These are phyloP conservation scores for Menidia beryllina DNA, from an alignment of 2,113 vertebrate species.

Conservation along the genomic window DNA sequence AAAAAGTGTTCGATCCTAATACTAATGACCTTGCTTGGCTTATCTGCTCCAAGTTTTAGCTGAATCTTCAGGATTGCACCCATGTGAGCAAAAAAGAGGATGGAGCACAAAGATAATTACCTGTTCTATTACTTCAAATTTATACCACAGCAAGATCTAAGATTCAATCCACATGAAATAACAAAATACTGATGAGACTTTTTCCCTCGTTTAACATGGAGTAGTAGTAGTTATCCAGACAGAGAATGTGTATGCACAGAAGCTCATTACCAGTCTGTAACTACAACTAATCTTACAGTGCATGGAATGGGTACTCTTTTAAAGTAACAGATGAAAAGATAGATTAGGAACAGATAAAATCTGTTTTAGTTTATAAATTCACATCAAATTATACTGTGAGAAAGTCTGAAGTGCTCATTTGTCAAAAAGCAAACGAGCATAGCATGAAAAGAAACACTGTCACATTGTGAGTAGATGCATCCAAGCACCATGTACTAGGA, in stretches of 20 bases:
- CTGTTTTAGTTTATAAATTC: slow-evolving; percentile 7
- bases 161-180: slow-evolving; percentile 48
- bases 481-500: not conserved
- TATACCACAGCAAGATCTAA: slow-evolving; percentile 29
- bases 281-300: slow-evolving; percentile 23
- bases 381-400: not conserved
- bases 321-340: slow-evolving; percentile 48
- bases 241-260: slow-evolving; percentile 42
- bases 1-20: slow-evolving; percentile 41
- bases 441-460: slow-evolving; percentile 11
- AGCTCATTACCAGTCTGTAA: slow-evolving; percentile 43
- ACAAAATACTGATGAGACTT: slow-evolving; percentile 22
- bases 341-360: slow-evolving; percentile 51
- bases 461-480: not conserved
- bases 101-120: slow-evolving; percentile 57
- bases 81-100: slow-evolving; percentile 44
- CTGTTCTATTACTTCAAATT: slow-evolving; percentile 52
- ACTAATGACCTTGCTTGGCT: slow-evolving; percentile 28
- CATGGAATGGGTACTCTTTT: slow-evolving; percentile 22
- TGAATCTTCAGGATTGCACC: slow-evolving; percentile 32
- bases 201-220: slow-evolving; percentile 45
- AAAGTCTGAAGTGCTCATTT: slow-evolving; percentile 15
- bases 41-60: slow-evolving; percentile 38
- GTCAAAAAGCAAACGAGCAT: slow-evolving; percentile 13
- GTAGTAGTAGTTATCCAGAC: slow-evolving; percentile 47